A percentile compares a stretch with the other conserved stretches of the same genome.
These are phyloP conservation scores for Muscicapa striata DNA, from an alignment of 2,797 vertebrate genomes.

Conservation along the genomic window DNA sequence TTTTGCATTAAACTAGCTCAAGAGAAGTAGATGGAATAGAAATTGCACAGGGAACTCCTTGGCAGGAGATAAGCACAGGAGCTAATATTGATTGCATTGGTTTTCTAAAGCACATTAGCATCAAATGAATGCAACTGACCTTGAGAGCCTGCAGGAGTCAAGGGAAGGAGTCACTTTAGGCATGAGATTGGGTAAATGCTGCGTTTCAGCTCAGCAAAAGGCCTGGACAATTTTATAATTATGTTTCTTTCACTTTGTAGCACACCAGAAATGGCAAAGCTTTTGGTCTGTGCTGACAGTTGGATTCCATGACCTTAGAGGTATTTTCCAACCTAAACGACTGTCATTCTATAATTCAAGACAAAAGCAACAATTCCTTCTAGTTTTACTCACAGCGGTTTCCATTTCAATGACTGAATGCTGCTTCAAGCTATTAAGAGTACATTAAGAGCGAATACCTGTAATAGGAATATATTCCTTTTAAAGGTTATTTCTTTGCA, in stretches of 20 bases:
- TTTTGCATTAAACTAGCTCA: neutral
- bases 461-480: neutral
- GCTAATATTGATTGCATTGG: neutral
- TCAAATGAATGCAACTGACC: constrained; percentile 15
- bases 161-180: neutral
- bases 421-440: neutral
- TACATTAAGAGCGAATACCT: neutral
- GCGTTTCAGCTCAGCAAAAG: neutral
- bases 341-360: neutral
- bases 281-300: neutral
- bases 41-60: neutral
- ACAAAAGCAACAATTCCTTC: neutral
- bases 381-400: neutral
- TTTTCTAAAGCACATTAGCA: constrained; percentile 44
- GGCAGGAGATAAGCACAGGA: constrained; percentile 1
- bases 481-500: neutral
- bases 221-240: neutral
- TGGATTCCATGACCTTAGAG: neutral
- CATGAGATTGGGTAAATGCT: neutral
- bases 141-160: constrained; percentile 3
- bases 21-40: neutral
- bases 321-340: neutral
- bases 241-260: neutral
- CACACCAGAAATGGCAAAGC: neutral
- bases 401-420: neutral